A percentile compares a stretch with the other conserved stretches of the same genome.
Evolutionary conservation across 2,888 invertebrate species (phyloP).

Genomic region (Galerucella calmariensis): DNA sequence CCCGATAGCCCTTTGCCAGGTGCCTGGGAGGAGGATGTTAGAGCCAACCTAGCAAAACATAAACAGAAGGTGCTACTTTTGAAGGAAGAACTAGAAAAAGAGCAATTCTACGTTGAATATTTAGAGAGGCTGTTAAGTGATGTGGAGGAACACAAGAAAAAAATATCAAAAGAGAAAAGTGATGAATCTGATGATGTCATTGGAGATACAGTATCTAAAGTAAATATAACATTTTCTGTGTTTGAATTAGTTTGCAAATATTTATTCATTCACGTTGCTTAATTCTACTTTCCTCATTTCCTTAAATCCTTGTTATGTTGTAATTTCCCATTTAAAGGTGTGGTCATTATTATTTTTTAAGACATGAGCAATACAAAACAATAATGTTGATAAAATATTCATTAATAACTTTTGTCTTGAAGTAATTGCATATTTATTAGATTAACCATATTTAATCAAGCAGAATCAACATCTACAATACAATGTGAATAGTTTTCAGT

Average conservation of each 20-base stretch:
- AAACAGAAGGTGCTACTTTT: constrained; percentile 85
- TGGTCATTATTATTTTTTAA: constrained; percentile 39
- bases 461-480: too few relatives aligned
- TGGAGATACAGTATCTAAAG: constrained; percentile 59
- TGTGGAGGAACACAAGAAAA: constrained; percentile 83
- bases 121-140: constrained; percentile 85
- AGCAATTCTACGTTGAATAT: constrained; percentile 91
- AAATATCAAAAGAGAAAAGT: constrained; percentile 61
- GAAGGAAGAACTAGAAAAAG: constrained; percentile 88
- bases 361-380: constrained; percentile 14
- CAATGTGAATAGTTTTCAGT: background rate
- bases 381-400: constrained; percentile 13
- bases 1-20: constrained; percentile 90
- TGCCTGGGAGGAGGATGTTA: constrained; percentile 93
- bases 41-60: constrained; percentile 89
- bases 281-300: constrained; percentile 29
- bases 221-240: constrained; percentile 52
- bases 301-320: constrained; percentile 10
- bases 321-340: constrained; percentile 31
- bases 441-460: too few relatives aligned
- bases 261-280: constrained; percentile 28
- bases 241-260: constrained; percentile 30
- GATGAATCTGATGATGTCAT: constrained; percentile 53
- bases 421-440: constrained; percentile 3
- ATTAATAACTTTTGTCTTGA: constrained; percentile 16